Percentiles rank a stretch among this genome's conserved stretches.
Conservation (phyloP, 2,888 invertebrate species). For the Xiphydria camelus region DNA sequence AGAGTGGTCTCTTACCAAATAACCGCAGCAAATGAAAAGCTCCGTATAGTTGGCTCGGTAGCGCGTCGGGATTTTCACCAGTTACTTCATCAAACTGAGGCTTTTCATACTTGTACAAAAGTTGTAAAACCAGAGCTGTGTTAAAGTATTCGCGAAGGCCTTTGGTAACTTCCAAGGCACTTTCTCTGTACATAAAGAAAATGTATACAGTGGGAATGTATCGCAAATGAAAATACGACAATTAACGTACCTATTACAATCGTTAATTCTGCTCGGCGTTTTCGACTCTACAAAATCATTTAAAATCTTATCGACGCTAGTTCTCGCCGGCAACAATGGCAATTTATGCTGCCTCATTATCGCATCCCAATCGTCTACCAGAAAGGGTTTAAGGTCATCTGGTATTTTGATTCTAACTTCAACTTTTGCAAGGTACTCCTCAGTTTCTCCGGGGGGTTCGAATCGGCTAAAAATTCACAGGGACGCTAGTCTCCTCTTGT, state of each 20-base stretch:
- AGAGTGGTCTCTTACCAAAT: constrained; percentile 65
- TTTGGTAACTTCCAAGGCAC: constrained; percentile 53
- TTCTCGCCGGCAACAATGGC: constrained; percentile 79
- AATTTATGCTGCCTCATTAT: constrained; percentile 86
- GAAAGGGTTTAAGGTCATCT: constrained; percentile 87
- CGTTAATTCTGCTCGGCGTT: constrained; percentile 76
- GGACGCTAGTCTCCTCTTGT: too few relatives aligned
- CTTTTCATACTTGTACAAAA: constrained; percentile 92
- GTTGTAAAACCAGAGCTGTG: constrained; percentile 85
- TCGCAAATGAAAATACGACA: too few relatives aligned
- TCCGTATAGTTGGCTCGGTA: constrained; percentile 85
- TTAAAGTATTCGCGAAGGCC: constrained; percentile 94
- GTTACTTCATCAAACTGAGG: constrained; percentile 87
- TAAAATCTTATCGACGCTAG: constrained; percentile 82
- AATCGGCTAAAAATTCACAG: constrained; percentile 45
- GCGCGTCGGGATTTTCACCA: constrained; percentile 75
- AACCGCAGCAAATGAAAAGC: constrained; percentile 86
- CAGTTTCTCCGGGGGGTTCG: constrained; percentile 45
- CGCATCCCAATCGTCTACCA: constrained; percentile 95
- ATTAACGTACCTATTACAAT: constrained; percentile 63
- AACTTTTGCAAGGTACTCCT: constrained; percentile 46
- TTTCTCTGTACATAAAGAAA: constrained; percentile 35
- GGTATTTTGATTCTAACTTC: constrained; percentile 92
- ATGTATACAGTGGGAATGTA: too few relatives aligned
- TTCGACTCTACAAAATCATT: constrained; percentile 85